phyloP scores from a whole-genome alignment of 2,797 vertebrate species.

The Syngnathus acus region DNA sequence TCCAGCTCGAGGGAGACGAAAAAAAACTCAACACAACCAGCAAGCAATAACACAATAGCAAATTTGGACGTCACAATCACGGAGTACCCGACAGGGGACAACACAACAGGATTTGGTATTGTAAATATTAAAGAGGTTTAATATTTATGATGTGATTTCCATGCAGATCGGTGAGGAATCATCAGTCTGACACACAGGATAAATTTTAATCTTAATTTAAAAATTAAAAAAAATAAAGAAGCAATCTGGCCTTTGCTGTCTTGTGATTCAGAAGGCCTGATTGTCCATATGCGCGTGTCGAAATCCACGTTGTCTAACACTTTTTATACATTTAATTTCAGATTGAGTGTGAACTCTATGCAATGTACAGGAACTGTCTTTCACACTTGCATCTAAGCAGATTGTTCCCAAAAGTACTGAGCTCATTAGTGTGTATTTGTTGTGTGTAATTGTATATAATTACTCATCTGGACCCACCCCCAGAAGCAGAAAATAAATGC shows the following conservation, averaged over 20 bases:
- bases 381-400: constrained; percentile 51
- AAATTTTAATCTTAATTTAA: not conserved
- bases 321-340: constrained; percentile 22
- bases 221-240: not conserved
- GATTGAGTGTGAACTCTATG: constrained; percentile 43
- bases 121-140: too few species aligned
- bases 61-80: too few species aligned
- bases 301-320: not conserved
- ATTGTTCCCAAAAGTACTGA: constrained; percentile 52
- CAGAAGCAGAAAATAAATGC: constrained; percentile 6
- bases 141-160: not conserved
- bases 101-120: too few species aligned
- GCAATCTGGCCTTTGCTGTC: too few species aligned
- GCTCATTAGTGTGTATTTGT: not conserved
- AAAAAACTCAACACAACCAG: too few species aligned
- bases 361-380: constrained; percentile 42
- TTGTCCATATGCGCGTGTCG: not conserved
- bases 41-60: too few species aligned
- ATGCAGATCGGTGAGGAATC: not conserved
- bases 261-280: not conserved
- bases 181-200: not conserved
- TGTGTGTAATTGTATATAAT: constrained; percentile 12
- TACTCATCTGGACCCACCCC: not conserved
- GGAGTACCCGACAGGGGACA: too few species aligned
- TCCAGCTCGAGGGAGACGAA: too few species aligned